These are phyloP conservation scores for Clistopyga incitator DNA, from an alignment of 2,888 invertebrate genomes.

Conservation along the genomic window DNA sequence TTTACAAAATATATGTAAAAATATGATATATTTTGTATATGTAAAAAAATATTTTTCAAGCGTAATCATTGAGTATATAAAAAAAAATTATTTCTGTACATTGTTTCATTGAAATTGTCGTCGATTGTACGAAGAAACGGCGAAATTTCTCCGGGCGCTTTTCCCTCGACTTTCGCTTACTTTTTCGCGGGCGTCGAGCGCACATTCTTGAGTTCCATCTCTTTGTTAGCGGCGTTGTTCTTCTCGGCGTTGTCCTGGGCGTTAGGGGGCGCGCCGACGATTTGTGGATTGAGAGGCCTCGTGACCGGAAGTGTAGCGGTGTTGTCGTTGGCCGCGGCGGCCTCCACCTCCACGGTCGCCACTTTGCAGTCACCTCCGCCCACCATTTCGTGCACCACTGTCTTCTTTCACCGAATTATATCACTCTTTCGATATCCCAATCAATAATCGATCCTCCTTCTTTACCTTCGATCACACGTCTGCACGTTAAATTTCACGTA, in stretches of 20 bases:
- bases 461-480: neutral
- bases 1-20: no score
- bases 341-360: conserved; percentile 94
- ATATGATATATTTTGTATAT: no score
- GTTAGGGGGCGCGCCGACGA: conserved; percentile 87
- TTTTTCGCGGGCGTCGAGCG: conserved; percentile 94
- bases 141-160: neutral
- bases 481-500: neutral
- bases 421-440: neutral
- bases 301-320: conserved; percentile 95
- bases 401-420: conserved; percentile 17
- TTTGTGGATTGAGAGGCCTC: conserved; percentile 87
- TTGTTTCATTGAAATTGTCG: no score
- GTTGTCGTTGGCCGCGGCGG: conserved; percentile 89
- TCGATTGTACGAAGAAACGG: neutral
- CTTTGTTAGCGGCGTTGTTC: conserved; percentile 93
- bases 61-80: no score
- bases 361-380: conserved; percentile 93
- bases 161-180: conserved; percentile 85
- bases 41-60: no score
- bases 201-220: conserved; percentile 94
- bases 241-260: conserved; percentile 90
- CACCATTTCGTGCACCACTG: conserved; percentile 84
- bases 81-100: no score
- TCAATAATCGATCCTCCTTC: neutral